phyloP scores from a whole-genome alignment of 2,888 invertebrate species.

The Nemurella pictetii region DNA sequence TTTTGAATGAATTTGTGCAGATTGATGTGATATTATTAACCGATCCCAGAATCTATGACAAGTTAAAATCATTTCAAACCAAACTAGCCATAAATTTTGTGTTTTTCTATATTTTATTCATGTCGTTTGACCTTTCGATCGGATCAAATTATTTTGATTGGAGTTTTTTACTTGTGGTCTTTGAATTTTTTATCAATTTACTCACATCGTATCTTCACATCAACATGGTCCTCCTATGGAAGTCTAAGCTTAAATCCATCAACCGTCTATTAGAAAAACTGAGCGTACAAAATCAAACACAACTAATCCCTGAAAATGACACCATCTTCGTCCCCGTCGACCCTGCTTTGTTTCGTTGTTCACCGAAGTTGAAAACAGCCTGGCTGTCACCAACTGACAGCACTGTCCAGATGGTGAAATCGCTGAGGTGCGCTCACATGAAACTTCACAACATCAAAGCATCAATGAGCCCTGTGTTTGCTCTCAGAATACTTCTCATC shows the following conservation, averaged over 20 bases:
- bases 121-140: too few species aligned
- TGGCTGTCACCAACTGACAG: background rate
- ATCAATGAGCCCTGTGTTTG: background rate
- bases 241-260: background rate
- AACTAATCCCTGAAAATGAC: background rate
- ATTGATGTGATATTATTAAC: background rate
- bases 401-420: background rate
- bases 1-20: slow-evolving; percentile 2
- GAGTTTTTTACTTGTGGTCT: background rate
- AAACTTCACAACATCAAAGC: background rate
- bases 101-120: too few species aligned
- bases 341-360: too few species aligned
- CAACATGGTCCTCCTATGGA: background rate
- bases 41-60: too few species aligned
- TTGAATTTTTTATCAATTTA: background rate
- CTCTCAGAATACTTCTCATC: background rate
- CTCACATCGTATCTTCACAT: background rate
- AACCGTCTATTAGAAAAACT: background rate
- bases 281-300: background rate
- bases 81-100: too few species aligned
- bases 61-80: too few species aligned
- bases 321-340: background rate
- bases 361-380: background rate
- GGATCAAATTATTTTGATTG: background rate
- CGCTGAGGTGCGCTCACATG: background rate